Conservation (phyloP, 1,140 invertebrate species). For the Orchesella cincta region DNA sequence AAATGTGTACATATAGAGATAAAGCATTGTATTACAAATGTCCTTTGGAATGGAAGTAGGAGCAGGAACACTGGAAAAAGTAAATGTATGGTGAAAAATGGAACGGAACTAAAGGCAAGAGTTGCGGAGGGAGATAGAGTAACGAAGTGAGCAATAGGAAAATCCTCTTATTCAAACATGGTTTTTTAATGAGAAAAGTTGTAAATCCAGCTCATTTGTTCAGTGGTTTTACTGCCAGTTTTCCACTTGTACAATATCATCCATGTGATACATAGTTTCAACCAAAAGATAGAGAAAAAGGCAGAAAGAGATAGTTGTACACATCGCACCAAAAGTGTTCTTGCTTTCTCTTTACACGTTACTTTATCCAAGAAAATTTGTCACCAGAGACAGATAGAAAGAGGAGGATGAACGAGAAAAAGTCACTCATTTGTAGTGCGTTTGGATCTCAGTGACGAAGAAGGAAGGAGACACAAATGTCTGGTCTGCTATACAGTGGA, state of each 20-base stretch:
- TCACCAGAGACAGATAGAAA: slow-evolving; percentile 13
- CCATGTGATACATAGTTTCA: neutral
- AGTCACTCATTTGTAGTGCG: too few species aligned
- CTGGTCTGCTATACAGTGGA: neutral
- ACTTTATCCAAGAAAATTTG: neutral
- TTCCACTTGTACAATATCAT: too few species aligned
- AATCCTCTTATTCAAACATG: slow-evolving; percentile 11
- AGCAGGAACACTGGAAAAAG: neutral
- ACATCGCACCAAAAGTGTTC: neutral
- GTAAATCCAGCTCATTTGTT: slow-evolving; percentile 21
- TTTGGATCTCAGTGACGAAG: too few species aligned
- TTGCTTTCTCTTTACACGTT: neutral
- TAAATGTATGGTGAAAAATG: neutral
- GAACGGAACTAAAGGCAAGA: too few species aligned
- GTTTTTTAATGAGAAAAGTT: slow-evolving; percentile 21
- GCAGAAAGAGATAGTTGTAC: neutral
- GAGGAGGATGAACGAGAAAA: neutral
- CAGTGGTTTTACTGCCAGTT: neutral
- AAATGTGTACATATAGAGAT: too few species aligned
- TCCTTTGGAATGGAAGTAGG: neutral
- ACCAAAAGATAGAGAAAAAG: neutral
- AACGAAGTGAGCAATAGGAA: neutral
- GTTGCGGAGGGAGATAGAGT: neutral
- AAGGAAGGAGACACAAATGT: neutral
- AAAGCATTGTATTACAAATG: too few species aligned